Conservation (phyloP, 2,797 vertebrate species). For the Sarcoramphus papa region DNA sequence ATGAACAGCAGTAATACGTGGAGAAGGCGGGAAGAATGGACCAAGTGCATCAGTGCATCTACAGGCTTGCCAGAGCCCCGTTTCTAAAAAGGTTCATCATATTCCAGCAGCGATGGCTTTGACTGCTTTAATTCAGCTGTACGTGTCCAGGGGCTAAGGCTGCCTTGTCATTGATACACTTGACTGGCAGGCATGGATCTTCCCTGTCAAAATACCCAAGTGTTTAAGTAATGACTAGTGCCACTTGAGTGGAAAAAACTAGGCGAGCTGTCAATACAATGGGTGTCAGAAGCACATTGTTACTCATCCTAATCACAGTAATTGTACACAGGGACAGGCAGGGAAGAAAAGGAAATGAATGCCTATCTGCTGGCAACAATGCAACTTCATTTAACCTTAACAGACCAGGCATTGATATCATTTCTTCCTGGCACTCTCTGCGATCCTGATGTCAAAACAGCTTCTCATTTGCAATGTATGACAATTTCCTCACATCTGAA, state of each 20-base stretch:
- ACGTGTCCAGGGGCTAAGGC: constrained; percentile 74
- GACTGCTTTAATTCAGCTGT: constrained; percentile 86
- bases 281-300: constrained; percentile 74
- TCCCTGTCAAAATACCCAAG: constrained; percentile 80
- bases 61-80: constrained; percentile 68
- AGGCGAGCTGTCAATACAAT: constrained; percentile 70
- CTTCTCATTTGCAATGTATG: constrained; percentile 95
- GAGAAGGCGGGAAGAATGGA: neutral
- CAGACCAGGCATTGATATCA: constrained; percentile 80
- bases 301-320: constrained; percentile 82
- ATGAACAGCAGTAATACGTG: neutral
- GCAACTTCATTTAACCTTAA: constrained; percentile 88
- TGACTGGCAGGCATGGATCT: constrained; percentile 85
- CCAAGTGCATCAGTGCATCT: neutral
- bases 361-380: constrained; percentile 71
- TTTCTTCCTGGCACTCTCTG: constrained; percentile 79
- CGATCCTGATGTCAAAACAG: constrained; percentile 83
- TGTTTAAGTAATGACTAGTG: constrained; percentile 81
- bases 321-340: constrained; percentile 74
- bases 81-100: constrained; percentile 81
- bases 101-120: constrained; percentile 74
- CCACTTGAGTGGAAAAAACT: constrained; percentile 78
- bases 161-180: constrained; percentile 83
- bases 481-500: constrained; percentile 94
- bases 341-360: constrained; percentile 77